A percentile compares a stretch with the other conserved stretches of the same genome.
These are phyloP conservation scores for Pocillopora damicornis DNA, from an alignment of 64 coral and sea anemone species.

Conservation along the genomic window DNA sequence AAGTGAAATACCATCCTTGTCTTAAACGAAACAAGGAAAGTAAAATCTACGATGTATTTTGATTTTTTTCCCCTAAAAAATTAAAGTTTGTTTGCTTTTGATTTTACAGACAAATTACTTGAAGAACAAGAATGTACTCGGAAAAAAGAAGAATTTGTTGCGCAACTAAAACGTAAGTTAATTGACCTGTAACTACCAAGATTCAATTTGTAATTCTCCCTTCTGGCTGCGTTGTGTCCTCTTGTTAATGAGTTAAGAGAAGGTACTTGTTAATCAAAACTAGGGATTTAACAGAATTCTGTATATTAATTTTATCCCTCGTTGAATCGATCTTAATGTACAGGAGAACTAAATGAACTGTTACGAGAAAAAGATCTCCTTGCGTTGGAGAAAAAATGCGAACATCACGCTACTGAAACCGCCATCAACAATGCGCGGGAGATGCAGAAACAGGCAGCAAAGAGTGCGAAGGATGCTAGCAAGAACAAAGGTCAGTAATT, in stretches of 20 bases:
- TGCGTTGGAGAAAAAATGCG: constrained; percentile 78
- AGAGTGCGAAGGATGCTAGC: constrained; percentile 87
- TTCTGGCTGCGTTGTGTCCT: too few relatives aligned
- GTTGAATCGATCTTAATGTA: not conserved
- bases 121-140: constrained; percentile 87
- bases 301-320: not conserved
- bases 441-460: constrained; percentile 97
- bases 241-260: too few relatives aligned
- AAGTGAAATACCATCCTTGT: too few relatives aligned
- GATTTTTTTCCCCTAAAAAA: not conserved
- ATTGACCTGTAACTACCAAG: not conserved
- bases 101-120: constrained; percentile 81
- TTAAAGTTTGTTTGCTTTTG: not conserved
- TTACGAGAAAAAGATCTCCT: constrained; percentile 71
- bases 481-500: constrained; percentile 86
- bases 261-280: too few relatives aligned
- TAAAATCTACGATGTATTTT: too few relatives aligned
- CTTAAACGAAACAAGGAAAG: too few relatives aligned
- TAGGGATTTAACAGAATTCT: too few relatives aligned
- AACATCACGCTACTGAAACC: constrained; percentile 83
- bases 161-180: constrained; percentile 80
- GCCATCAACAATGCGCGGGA: constrained; percentile 83
- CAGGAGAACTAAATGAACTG: constrained; percentile 87
- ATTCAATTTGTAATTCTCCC: too few relatives aligned
- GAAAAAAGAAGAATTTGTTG: constrained; percentile 81